A percentile compares a stretch with the other conserved stretches of the same genome.
These are phyloP conservation scores for Nephotettix cincticeps DNA, from an alignment of 1,140 invertebrate species.

Conservation along the genomic window DNA sequence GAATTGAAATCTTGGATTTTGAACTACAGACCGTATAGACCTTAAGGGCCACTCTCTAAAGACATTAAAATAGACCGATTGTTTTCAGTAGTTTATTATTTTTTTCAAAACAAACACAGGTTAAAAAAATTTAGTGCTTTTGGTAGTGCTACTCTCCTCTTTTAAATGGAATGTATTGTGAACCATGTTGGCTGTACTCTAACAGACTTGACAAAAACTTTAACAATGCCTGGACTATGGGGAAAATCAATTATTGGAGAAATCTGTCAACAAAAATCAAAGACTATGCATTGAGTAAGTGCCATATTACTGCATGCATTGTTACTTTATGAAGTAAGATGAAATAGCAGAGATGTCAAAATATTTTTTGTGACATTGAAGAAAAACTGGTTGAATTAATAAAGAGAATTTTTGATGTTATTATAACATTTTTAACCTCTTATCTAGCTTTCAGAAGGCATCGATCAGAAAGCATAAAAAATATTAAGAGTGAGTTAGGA, in stretches of 20 bases:
- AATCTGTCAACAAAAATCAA: constrained; percentile 13
- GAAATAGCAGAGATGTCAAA: constrained; percentile 18
- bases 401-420: not conserved
- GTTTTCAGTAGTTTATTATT: not conserved
- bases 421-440: not conserved
- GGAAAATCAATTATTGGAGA: constrained; percentile 24
- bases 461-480: no score
- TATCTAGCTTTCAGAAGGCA: not conserved
- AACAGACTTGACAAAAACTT: constrained; percentile 17
- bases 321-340: no score
- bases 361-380: not conserved
- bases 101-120: not conserved
- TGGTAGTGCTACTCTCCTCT: not conserved
- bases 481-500: constrained; percentile 11
- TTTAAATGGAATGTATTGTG: constrained; percentile 16
- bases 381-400: not conserved
- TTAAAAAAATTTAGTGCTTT: no score
- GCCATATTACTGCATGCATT: no score
- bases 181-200: constrained; percentile 21
- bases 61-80: not conserved
- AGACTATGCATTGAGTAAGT: constrained; percentile 14
- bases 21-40: constrained; percentile 10
- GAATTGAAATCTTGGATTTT: not conserved
- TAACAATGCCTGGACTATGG: constrained; percentile 3
- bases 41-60: constrained; percentile 15